These are phyloP conservation scores for Villa cingulata DNA, from an alignment of 2,888 invertebrate genomes.

Conservation along the genomic window DNA sequence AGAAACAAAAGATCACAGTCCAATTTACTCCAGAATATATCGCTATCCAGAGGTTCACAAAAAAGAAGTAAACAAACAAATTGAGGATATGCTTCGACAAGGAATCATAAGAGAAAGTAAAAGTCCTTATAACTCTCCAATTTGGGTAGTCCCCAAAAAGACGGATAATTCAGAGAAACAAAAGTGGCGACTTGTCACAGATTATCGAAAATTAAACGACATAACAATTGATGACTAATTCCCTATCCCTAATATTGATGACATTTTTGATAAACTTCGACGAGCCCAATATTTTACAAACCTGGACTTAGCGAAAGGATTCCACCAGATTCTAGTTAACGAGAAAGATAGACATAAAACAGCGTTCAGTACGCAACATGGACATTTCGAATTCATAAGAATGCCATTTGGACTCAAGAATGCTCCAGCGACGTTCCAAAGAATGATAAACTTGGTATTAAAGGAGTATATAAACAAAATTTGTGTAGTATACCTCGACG, in stretches of 20 bases:
- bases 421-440: slow-evolving; percentile 24
- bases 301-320: slow-evolving; percentile 19
- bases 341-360: slow-evolving; percentile 18
- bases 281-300: slow-evolving; percentile 15
- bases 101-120: too few relatives aligned
- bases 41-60: too few relatives aligned
- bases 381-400: slow-evolving; percentile 22
- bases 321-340: slow-evolving; percentile 19
- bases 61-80: too few relatives aligned
- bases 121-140: too few relatives aligned
- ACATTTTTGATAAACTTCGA: slow-evolving; percentile 16
- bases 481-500: slow-evolving; percentile 21
- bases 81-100: too few relatives aligned
- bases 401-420: slow-evolving; percentile 24
- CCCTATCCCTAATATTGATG: slow-evolving; percentile 16
- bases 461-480: slow-evolving; percentile 3
- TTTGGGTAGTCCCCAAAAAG: too few relatives aligned
- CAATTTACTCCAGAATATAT: too few relatives aligned
- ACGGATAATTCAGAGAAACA: too few relatives aligned
- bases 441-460: slow-evolving; percentile 23
- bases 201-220: too few relatives aligned
- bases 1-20: too few relatives aligned
- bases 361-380: slow-evolving; percentile 19
- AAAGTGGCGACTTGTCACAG: too few relatives aligned
- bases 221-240: background rate